These are phyloP conservation scores for Liodrosophila aerea DNA, from an alignment of 2,888 invertebrate genomes.

Conservation along the genomic window DNA sequence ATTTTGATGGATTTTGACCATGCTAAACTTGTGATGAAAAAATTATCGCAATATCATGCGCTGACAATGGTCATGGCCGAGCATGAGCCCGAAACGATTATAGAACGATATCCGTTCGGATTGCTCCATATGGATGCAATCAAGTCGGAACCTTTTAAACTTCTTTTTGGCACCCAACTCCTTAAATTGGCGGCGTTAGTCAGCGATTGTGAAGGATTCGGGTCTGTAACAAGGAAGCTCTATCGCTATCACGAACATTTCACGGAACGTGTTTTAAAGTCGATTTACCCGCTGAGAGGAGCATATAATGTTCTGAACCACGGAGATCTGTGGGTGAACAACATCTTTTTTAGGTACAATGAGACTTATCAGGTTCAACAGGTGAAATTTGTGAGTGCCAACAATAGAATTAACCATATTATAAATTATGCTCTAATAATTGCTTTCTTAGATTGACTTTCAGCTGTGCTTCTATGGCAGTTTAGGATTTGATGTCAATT, in stretches of 20 bases:
- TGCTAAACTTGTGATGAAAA: slow-evolving; percentile 82
- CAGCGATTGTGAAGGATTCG: slow-evolving; percentile 62
- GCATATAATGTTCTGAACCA: slow-evolving; percentile 83
- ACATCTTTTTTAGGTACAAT: slow-evolving; percentile 83
- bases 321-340: slow-evolving; percentile 84
- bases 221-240: slow-evolving; percentile 67
- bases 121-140: slow-evolving; percentile 77
- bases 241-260: slow-evolving; percentile 76
- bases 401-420: no score
- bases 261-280: slow-evolving; percentile 68
- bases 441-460: slow-evolving; percentile 78
- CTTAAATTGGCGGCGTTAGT: slow-evolving; percentile 72
- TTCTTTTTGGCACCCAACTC: slow-evolving; percentile 79
- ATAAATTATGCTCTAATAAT: neutral
- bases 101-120: slow-evolving; percentile 74
- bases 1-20: slow-evolving; percentile 83
- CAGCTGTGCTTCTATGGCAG: slow-evolving; percentile 81
- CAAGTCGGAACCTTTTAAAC: slow-evolving; percentile 72
- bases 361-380: slow-evolving; percentile 72
- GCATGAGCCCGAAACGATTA: slow-evolving; percentile 62
- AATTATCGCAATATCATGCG: slow-evolving; percentile 84
- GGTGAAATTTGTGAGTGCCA: slow-evolving; percentile 81
- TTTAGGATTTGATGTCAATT: slow-evolving; percentile 81
- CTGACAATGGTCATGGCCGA: slow-evolving; percentile 83
- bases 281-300: slow-evolving; percentile 75